These are phyloP conservation scores for Phaethornis superciliosus DNA, from an alignment of 2,113 vertebrate genomes.

Conservation along the genomic window DNA sequence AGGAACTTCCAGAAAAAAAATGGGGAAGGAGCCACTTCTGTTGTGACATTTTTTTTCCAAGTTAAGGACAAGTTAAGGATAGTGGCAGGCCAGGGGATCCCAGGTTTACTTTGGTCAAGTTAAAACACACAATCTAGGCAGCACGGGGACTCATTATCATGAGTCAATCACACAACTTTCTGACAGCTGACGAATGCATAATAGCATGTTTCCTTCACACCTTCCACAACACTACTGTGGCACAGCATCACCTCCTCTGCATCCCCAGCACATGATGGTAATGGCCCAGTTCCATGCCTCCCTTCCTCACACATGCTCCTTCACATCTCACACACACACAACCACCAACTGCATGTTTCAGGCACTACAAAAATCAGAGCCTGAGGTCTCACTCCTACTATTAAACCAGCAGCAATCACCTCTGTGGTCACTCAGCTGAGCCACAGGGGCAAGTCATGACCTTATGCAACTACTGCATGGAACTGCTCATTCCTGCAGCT, in stretches of 20 bases:
- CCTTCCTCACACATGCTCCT: accelerated
- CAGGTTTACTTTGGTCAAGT: neutral
- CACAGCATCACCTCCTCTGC: neutral
- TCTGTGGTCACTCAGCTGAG: neutral
- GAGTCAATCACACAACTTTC: neutral
- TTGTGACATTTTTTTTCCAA: neutral
- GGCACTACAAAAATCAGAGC: neutral
- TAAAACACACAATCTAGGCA: neutral
- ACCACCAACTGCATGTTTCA: neutral
- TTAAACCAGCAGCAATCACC: neutral
- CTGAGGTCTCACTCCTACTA: neutral
- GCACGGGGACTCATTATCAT: neutral
- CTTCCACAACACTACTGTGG: accelerated
- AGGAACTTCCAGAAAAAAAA: neutral
- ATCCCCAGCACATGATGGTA: accelerated
- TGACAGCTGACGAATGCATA: accelerated
- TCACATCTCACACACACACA: accelerated
- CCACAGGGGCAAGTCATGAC: neutral
- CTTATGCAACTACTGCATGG: neutral
- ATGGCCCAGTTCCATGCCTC: accelerated
- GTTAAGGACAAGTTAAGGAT: too few relatives aligned
- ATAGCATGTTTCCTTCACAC: neutral
- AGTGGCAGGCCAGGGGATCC: neutral
- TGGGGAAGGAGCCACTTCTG: neutral
- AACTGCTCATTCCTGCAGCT: neutral